Base-by-base conservation (phyloP, 2,888 invertebrate species). In the Mesorhabditis sp. region DNA sequence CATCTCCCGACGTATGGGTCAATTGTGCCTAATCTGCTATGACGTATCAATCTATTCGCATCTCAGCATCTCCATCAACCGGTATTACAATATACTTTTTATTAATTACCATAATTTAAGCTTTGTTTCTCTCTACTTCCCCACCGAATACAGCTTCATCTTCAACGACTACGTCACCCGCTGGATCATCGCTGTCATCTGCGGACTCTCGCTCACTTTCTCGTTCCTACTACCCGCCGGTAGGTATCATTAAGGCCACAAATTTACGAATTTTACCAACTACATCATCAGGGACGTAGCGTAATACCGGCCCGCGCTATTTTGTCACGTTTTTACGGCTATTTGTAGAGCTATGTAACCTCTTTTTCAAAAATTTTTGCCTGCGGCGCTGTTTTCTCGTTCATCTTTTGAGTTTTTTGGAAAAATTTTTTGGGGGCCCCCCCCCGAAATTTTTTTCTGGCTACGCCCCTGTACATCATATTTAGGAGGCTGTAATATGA, bases 61-160 rank as follows among this genome's bases (percentile, higher is more conserved):
- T 72, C 62, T 78, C 5, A 74, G 76, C 44, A 78, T 78, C 28
- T 75, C 76, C 13, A 67, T 78, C 10, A 78, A 78, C 68, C 67
- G 78, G 77, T 75, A 45, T 65, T 13, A 4, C 41, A 13, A 15
- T 10, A 10, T 41, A 42, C 15, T 6, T 66, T n/a, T 62, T 7
- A n/a, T 28, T 62, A 4, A 63, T 41, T 10, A 43, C 28, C 5
- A 62, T 45, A 43, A n/a, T 70, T 76, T 45, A 65, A 77, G 78
- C 43, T 78, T 78, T 68, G 75, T 78, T 15, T 78, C 76, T 3
- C 69, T 78, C n/a, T 78, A 78, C 67, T 78, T 78, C 65, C 78
- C 78, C 4, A 76, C 78, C 6, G 70, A 74, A 41, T 78, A 78
- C 58, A 70, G 72, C 15, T 69, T 67, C 1, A 75, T 78, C 15